phyloP scores from a whole-genome alignment of 2,113 vertebrate genomes.

The Scortum barcoo region DNA sequence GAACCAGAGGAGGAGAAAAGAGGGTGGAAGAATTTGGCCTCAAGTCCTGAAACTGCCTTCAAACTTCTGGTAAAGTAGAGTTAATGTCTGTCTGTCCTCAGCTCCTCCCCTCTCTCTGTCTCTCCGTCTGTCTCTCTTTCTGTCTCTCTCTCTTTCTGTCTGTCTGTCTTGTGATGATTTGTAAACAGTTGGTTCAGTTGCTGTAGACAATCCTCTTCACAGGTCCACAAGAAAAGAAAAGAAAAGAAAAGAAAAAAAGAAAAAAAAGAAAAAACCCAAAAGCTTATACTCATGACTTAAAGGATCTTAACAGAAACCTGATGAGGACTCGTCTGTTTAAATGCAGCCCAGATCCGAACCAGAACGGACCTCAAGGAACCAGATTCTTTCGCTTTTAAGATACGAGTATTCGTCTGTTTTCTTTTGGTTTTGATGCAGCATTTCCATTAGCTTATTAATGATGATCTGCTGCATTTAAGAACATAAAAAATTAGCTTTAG shows the following conservation, averaged over 20 bases:
- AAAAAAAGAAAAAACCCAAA: background rate
- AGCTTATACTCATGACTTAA: rapidly evolving
- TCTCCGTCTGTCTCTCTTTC: conserved; percentile 19
- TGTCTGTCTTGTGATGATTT: conserved; percentile 14
- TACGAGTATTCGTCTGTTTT: background rate
- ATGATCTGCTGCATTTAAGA: background rate
- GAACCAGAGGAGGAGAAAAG: conserved; percentile 57
- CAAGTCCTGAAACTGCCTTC: conserved; percentile 49
- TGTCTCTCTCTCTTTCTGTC: conserved; percentile 15
- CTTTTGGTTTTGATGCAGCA: conserved; percentile 13
- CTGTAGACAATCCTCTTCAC: background rate
- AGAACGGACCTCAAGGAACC: background rate
- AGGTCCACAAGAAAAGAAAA: background rate
- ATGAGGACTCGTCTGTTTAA: background rate
- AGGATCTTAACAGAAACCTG: background rate
- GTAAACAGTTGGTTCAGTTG: conserved; percentile 24
- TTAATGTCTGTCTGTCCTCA: conserved; percentile 33
- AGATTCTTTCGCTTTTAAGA: background rate
- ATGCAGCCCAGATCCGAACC: background rate
- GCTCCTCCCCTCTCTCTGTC: conserved; percentile 49
- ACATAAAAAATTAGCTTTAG: background rate
- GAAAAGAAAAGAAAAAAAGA: background rate
- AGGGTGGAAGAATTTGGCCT: conserved; percentile 63
- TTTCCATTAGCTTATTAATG: background rate
- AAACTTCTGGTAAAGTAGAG: conserved; percentile 70